Conservation (phyloP, 2,797 vertebrate species). For the Australoheros facetus region DNA sequence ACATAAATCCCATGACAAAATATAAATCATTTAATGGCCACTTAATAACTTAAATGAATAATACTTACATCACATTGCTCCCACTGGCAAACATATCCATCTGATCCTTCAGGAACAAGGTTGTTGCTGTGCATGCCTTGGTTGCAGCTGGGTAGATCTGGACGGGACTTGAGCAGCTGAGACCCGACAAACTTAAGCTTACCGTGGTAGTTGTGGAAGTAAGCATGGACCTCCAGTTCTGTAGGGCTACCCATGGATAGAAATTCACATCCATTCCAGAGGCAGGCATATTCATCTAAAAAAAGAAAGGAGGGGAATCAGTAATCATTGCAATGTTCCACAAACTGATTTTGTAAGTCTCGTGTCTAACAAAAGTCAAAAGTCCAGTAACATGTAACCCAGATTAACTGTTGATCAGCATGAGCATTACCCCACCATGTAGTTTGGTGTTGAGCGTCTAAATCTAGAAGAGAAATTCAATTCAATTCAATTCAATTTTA, state of each 20-base stretch:
- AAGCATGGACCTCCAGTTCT: constrained; percentile 74
- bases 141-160: constrained; percentile 76
- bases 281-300: constrained; percentile 76
- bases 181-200: constrained; percentile 80
- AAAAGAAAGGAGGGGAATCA: background rate
- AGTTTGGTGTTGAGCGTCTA: background rate
- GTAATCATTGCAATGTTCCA: background rate
- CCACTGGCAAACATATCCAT: constrained; percentile 80
- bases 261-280: constrained; percentile 82
- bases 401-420: background rate
- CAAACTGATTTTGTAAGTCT: background rate
- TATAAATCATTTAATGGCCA: background rate
- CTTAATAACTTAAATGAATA: background rate
- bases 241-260: constrained; percentile 74
- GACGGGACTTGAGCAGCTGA: constrained; percentile 70
- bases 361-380: no score
- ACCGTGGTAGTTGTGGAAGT: constrained; percentile 81
- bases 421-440: background rate
- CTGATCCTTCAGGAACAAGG: constrained; percentile 72
- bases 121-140: constrained; percentile 77
- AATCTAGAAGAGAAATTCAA: background rate
- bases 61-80: constrained; percentile 82
- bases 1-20: background rate
- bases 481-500: no score
- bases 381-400: background rate